Evolutionary conservation across 1,140 invertebrate species (phyloP).

Genomic region (Nilaparvata lugens): DNA sequence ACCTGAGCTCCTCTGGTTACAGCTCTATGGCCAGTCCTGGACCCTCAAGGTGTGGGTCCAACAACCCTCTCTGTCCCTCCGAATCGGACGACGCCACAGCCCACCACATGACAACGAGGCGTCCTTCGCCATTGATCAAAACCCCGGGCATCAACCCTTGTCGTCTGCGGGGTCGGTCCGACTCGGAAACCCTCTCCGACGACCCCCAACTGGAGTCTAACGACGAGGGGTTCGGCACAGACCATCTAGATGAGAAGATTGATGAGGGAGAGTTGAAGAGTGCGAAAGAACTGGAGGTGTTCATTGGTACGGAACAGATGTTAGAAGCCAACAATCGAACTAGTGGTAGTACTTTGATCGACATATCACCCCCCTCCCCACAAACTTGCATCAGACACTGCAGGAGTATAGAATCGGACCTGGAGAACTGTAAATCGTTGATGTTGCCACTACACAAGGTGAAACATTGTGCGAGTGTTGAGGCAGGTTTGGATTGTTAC

Average conservation of each 20-base stretch:
- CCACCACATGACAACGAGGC: slow-evolving; percentile 31
- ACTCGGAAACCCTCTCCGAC: slow-evolving; percentile 58
- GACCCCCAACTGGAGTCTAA: slow-evolving; percentile 56
- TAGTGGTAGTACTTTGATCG: slow-evolving; percentile 28
- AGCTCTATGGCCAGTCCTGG: slow-evolving; percentile 71
- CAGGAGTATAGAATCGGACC: slow-evolving; percentile 19
- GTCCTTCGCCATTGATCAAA: slow-evolving; percentile 43
- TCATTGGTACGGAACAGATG: slow-evolving; percentile 39
- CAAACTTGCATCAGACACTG: slow-evolving; percentile 19
- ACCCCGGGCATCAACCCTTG: slow-evolving; percentile 33
- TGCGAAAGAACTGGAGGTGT: slow-evolving; percentile 53
- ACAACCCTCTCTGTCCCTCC: slow-evolving; percentile 60
- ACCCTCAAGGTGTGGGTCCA: slow-evolving; percentile 63
- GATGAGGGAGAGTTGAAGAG: slow-evolving; percentile 50
- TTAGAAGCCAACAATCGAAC: slow-evolving; percentile 13
- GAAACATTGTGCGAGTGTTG: slow-evolving; percentile 22
- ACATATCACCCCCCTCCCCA: slow-evolving; percentile 15
- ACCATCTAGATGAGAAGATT: slow-evolving; percentile 52
- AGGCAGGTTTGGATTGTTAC: slow-evolving; percentile 22
- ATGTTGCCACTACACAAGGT: slow-evolving; percentile 11
- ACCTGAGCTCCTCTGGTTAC: slow-evolving; percentile 72
- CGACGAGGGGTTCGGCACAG: slow-evolving; percentile 32
- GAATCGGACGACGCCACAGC: slow-evolving; percentile 54
- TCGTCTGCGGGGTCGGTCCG: slow-evolving; percentile 44
- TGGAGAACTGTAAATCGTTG: slow-evolving; percentile 13